Evolutionary conservation across 1,140 invertebrate genomes (phyloP).

Genomic region (Rhizoglyphus robini): DNA sequence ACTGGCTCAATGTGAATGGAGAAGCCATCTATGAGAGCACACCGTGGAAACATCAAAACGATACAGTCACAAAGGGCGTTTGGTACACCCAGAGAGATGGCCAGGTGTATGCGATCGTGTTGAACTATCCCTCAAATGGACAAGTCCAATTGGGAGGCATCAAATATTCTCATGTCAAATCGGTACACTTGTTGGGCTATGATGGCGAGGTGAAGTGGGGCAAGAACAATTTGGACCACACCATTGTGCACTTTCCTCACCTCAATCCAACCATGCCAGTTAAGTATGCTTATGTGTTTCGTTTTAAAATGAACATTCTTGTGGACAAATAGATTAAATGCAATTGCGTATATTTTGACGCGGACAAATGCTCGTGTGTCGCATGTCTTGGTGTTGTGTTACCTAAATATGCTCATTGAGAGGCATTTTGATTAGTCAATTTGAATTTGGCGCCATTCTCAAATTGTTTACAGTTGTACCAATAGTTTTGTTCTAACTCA

Average conservation of each 20-base stretch:
- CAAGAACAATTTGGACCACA: neutral
- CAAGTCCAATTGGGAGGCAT: conserved; percentile 39
- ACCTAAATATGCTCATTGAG: too few species aligned
- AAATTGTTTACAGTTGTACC: too few species aligned
- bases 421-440: too few species aligned
- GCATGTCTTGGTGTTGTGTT: too few species aligned
- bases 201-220: neutral
- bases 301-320: neutral
- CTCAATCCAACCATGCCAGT: neutral
- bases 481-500: too few species aligned
- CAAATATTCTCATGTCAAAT: neutral
- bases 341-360: too few species aligned
- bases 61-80: conserved; percentile 52
- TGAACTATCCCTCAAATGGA: conserved; percentile 49
- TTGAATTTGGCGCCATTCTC: too few species aligned
- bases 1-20: conserved; percentile 68
- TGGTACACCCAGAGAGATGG: conserved; percentile 23
- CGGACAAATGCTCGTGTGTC: too few species aligned
- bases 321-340: too few species aligned
- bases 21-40: conserved; percentile 70
- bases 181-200: neutral
- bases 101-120: conserved; percentile 44
- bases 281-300: neutral
- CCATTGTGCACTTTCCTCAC: neutral
- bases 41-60: conserved; percentile 68